A percentile compares a stretch with the other conserved stretches of the same genome.
These are phyloP conservation scores for Notarius quadriscutis DNA, from an alignment of 2,113 vertebrate genomes.

Conservation along the genomic window DNA sequence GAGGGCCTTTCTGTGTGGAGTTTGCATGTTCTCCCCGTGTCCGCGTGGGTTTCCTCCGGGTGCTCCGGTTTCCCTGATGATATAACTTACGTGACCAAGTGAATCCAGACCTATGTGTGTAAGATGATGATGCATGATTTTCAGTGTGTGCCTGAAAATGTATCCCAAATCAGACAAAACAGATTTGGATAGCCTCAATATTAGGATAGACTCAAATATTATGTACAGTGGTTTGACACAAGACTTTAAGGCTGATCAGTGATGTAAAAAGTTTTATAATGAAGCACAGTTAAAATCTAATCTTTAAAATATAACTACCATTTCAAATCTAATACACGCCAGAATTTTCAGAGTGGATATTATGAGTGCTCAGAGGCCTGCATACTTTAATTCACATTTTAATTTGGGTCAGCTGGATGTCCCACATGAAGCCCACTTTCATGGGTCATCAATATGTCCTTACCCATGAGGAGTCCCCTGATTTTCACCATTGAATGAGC, in stretches of 20 bases:
- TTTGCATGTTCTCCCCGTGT: no score
- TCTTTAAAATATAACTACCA: conserved; percentile 9
- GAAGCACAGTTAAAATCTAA: not conserved
- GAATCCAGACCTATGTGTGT: not conserved
- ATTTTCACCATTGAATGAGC: conserved; percentile 71
- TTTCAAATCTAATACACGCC: conserved; percentile 52
- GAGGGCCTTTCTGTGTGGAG: no score
- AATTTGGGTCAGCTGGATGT: conserved; percentile 70
- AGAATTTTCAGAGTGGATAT: conserved; percentile 71
- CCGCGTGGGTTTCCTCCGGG: no score
- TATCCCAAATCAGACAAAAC: not conserved
- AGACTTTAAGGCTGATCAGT: not conserved
- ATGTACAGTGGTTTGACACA: not conserved
- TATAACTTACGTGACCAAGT: not conserved
- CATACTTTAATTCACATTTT: conserved; percentile 68
- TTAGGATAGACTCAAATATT: not conserved
- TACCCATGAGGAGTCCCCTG: conserved; percentile 68
- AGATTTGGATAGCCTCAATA: not conserved
- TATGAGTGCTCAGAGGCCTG: conserved; percentile 73
- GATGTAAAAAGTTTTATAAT: not conserved
- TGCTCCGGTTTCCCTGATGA: no score
- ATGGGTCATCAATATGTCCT: conserved; percentile 74
- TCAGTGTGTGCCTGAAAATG: not conserved
- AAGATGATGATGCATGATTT: not conserved
- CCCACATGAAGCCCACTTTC: conserved; percentile 72